Evolutionary conservation across 1,140 invertebrate genomes (phyloP), one percentile per base, ranked within the genome.

Genomic region (Epicauta chinensis): DNA sequence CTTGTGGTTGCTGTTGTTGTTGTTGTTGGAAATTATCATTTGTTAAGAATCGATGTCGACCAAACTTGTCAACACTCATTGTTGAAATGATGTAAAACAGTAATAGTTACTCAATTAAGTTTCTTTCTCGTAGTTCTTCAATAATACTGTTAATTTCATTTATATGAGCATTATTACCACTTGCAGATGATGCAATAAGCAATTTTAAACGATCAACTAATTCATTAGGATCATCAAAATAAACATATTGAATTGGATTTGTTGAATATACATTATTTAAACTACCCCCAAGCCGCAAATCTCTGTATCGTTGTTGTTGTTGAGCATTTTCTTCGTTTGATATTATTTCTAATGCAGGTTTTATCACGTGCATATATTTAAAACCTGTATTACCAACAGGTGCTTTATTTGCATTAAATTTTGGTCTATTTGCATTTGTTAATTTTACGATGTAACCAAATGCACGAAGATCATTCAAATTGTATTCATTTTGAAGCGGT

Each of bases 201-300:
- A 49, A 31, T 37, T 16, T 37, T 13, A 37, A n/a, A 6, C 45
- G 16, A 12, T 38, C 16, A 9, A 49, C 46, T 16, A 49, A 16
- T 40, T 49, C 36, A 32, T 49, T 49, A 12, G 36, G 35, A 49
- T 49, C 36, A 29, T 49, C 46, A 7, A 32, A 49, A 16, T 49
- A 49, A 5, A 49, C 16, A 38, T 49, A 49, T 23, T 34, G 31
- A 34, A 11, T 34, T 34, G 9, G 17, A 6, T 23, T n/a, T n/a
- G n/a, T n/a, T n/a, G n/a, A n/a, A n/a, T n/a, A n/a, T n/a, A 23
- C 17, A 23, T 23, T 23, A 23, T 23, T 23, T 23, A 23, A 23
- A 23, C 17, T 23, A 23, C 17, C 17, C 17, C 17, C 17, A 23
- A 23, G 17, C 17, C 17, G 17, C 17, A 23, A 23, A 3, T 23